Evolutionary conservation across 2,113 vertebrate species (phyloP), one percentile per base, ranked within the genome.

Genomic region (Gorsachius goisagi): DNA sequence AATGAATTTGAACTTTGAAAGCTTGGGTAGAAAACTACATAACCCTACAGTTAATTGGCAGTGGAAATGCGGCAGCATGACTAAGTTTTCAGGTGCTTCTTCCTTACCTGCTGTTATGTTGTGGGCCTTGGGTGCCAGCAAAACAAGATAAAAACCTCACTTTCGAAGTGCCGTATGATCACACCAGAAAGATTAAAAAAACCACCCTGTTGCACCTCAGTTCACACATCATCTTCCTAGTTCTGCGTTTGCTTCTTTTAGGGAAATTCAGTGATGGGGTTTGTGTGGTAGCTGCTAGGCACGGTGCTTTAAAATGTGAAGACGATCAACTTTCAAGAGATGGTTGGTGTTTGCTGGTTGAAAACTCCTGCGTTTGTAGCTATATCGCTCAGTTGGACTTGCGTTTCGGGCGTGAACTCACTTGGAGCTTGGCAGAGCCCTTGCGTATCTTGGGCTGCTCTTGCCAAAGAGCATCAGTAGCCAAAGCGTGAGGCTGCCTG

Each of bases 321-420:
- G 30, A 1, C 47, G 17, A 11, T 89, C 60, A 37, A 50, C 50
- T 93, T 67, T 8, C 50, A 18, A 32, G 45, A 81, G 68, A 15
- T 21, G 27, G 4, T 59, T 71, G 45, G 12, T 77, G 20, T 59
- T 63, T 55, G 45, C 4, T 9, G 58, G 5, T 76, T 47, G 91
- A 37, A 67, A 58, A 18, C 8, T 3, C 1, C 12, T 14, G 4
- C 20, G 91, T 91, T 55, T 75, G 19, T 27, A 23, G 33, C 10
- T 64, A 2, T 1, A 0, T 33, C 0, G 0, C 44, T 74, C 22
- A 4, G 58, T 11, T 63, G n/a, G 32, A 20, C 22, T 41, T 87
- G 81, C 8, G 44, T 72, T 59, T 27, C 13, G 55, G 28, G 37
- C 56, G 67, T 52, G 44, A 62, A 33, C 55, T 89, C 6, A 0